phyloP scores from a whole-genome alignment of 1,140 invertebrate genomes.

The Caerostris extrusa region DNA sequence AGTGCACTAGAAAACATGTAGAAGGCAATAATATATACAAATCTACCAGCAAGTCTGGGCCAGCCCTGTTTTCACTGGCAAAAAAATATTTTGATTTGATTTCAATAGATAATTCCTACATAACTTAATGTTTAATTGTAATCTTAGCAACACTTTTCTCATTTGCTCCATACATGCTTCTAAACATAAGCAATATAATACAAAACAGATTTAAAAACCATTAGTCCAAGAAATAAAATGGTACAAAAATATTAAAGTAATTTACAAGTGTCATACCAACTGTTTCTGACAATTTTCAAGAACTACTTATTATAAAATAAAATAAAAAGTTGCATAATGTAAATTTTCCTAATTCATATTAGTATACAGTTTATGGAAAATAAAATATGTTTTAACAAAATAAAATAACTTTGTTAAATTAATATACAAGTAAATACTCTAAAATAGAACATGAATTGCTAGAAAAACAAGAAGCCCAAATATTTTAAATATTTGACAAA shows the following conservation, averaged over 20 bases:
- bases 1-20: conserved; percentile 60
- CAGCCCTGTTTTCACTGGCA: conserved; percentile 58
- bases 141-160: background rate
- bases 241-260: no score
- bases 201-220: background rate
- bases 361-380: no score
- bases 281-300: no score
- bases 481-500: conserved; percentile 19
- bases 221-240: background rate
- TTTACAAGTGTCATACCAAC: no score
- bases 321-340: no score
- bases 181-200: background rate
- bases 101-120: background rate
- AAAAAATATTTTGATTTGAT: conserved; percentile 56
- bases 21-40: conserved; percentile 53
- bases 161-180: no score
- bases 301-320: no score
- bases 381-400: no score
- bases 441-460: background rate
- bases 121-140: background rate
- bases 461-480: conserved; percentile 35
- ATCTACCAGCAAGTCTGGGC: conserved; percentile 57
- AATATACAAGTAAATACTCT: background rate
- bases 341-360: no score
- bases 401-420: background rate